phyloP scores from a whole-genome alignment of 2,888 invertebrate species.

The Litoditis marina region DNA sequence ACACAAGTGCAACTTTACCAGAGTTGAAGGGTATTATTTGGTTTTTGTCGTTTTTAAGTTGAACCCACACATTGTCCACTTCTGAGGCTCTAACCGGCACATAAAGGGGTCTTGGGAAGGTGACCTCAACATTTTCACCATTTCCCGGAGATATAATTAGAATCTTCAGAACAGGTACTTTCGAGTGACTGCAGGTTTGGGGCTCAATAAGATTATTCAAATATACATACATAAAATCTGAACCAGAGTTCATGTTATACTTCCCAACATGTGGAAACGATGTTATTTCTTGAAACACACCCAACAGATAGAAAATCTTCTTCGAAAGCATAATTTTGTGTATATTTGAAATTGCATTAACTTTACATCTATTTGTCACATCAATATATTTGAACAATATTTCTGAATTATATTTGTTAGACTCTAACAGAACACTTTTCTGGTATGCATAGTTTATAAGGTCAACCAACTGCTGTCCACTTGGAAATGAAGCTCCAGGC shows the following conservation, averaged over 20 bases:
- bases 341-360: not conserved
- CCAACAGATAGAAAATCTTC: no score
- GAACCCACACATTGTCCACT: not conserved
- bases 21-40: constrained; percentile 15
- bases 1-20: constrained; percentile 9
- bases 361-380: no score
- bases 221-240: constrained; percentile 15
- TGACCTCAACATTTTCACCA: constrained; percentile 6
- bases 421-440: no score
- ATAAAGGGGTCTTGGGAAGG: constrained; percentile 6
- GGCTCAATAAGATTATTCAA: constrained; percentile 11
- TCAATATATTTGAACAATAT: no score
- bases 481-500: no score
- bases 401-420: no score
- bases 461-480: no score
- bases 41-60: constrained; percentile 11
- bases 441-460: no score
- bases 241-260: constrained; percentile 5
- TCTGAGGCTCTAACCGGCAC: not conserved
- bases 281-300: no score
- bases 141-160: not conserved
- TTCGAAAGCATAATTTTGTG: no score
- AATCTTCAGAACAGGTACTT: constrained; percentile 11
- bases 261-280: not conserved
- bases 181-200: constrained; percentile 7